phyloP scores from a whole-genome alignment of 2,113 vertebrate genomes.

The Myocastor coypus region DNA sequence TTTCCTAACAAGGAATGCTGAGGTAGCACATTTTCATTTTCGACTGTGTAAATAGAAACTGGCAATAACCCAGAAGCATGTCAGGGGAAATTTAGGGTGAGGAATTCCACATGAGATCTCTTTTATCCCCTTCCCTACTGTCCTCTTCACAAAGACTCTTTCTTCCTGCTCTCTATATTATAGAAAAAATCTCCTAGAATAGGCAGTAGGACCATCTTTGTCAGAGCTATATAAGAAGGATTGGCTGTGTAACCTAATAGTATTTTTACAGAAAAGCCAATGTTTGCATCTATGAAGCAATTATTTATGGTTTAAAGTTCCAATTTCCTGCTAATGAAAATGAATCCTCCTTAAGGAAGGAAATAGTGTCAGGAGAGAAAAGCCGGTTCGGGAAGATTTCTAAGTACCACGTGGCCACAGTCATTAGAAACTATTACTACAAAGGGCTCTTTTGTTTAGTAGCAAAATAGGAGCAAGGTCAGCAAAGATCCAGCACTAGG shows the following conservation, averaged over 20 bases:
- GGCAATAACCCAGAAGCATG: not conserved
- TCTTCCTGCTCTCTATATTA: not conserved
- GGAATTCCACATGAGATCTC: slow-evolving; percentile 19
- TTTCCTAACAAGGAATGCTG: slow-evolving; percentile 56
- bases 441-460: not conserved
- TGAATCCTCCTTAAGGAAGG: not conserved
- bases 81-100: slow-evolving; percentile 32
- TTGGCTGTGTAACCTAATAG: not conserved
- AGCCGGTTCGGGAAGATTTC: slow-evolving; percentile 6
- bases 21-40: slow-evolving; percentile 44
- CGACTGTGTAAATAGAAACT: slow-evolving; percentile 60
- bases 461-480: slow-evolving; percentile 10
- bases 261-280: slow-evolving; percentile 28
- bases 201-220: not conserved
- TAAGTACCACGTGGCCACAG: not conserved
- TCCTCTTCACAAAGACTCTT: slow-evolving; percentile 34
- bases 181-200: not conserved
- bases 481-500: slow-evolving; percentile 43
- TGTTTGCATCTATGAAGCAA: slow-evolving; percentile 54
- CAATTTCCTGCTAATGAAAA: slow-evolving; percentile 36
- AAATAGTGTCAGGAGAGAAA: slow-evolving; percentile 26
- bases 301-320: slow-evolving; percentile 27
- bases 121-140: not conserved
- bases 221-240: not conserved
- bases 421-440: not conserved